Conservation (phyloP, 2,888 invertebrate species). For the Hermodice carunculata region DNA sequence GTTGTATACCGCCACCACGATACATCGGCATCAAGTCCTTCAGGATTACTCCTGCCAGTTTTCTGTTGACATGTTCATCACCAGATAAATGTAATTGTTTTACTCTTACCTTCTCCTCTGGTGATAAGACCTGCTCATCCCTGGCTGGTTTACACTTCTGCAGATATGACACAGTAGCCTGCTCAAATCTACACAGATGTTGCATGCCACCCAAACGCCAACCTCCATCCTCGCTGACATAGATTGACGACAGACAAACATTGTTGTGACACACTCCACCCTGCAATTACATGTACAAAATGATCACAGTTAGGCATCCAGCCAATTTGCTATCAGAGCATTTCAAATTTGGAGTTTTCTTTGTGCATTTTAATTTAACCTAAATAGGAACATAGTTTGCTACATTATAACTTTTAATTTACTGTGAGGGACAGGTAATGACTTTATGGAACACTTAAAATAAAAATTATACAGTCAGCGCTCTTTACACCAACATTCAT, state of each 20-base stretch:
- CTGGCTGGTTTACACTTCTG: slow-evolving; percentile 3
- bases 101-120: slow-evolving; percentile 39
- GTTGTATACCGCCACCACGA: too few relatives aligned
- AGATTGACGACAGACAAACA: slow-evolving; percentile 83
- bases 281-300: slow-evolving; percentile 40
- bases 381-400: too few relatives aligned
- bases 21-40: background rate
- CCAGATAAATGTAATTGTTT: too few relatives aligned
- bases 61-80: background rate
- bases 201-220: slow-evolving; percentile 93
- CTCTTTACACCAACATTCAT: too few relatives aligned
- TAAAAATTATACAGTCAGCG: too few relatives aligned
- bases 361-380: too few relatives aligned
- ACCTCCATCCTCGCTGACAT: slow-evolving; percentile 84
- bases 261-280: slow-evolving; percentile 80
- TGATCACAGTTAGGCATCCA: too few relatives aligned
- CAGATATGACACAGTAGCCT: slow-evolving; percentile 31
- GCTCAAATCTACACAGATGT: slow-evolving; percentile 75
- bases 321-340: too few relatives aligned
- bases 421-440: too few relatives aligned
- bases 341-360: too few relatives aligned
- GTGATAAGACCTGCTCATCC: slow-evolving; percentile 18
- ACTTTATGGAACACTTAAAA: too few relatives aligned
- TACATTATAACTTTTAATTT: too few relatives aligned
- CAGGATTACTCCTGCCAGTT: background rate